Evolutionary conservation across 2,113 vertebrate species (phyloP), one percentile per base, ranked within the genome.

Genomic region (Nibea albiflora): DNA sequence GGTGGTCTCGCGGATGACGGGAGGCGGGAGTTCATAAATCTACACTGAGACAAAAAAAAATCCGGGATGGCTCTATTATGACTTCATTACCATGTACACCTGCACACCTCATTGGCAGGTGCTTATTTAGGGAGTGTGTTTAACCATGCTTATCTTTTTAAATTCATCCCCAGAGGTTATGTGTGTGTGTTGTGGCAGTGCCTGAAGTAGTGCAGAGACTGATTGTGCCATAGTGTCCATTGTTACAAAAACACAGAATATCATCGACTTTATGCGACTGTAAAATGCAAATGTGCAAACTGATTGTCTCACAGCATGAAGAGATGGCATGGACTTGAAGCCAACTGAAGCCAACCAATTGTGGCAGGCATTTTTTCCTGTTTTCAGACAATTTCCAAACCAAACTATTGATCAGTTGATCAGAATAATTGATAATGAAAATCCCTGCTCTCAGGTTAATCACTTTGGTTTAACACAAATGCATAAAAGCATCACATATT

Each of bases 81-180:
- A 61, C 58, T 75, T 75, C 46, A 86, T 70, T 57, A 83, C 52
- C 56, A 76, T 10, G n/a, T 39, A 65, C 83, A 76, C 80, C 78
- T 82, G 68, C 78, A 78, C 22, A 62, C 31, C 47, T 72, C 19
- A 54, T 5, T 46, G 44, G 15, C 0, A 7, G 31, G 39, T 67
- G 64, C 35, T 72, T 42, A 14, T 39, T 17, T 24, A 4, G 24
- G 2, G 52, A 68, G 5, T 11, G 39, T 60, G 16, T 8, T 71
- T 39, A 54, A 61, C 5, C 16, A 49, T 39, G 35, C 35, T 39
- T 39, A 7, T 50, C 17, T 47, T 15, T 47, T 16, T 47, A 47
- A 47, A 47, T 47, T 47, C 46, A 47, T 16, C 46, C 46, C 46
- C 19, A 50, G 17, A 17, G 8, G 66, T 64, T 75, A 42, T 73